Evolutionary conservation across 2,888 invertebrate species (phyloP), one percentile per base, ranked within the genome.

Genomic region (Pherbina coryleti): DNA sequence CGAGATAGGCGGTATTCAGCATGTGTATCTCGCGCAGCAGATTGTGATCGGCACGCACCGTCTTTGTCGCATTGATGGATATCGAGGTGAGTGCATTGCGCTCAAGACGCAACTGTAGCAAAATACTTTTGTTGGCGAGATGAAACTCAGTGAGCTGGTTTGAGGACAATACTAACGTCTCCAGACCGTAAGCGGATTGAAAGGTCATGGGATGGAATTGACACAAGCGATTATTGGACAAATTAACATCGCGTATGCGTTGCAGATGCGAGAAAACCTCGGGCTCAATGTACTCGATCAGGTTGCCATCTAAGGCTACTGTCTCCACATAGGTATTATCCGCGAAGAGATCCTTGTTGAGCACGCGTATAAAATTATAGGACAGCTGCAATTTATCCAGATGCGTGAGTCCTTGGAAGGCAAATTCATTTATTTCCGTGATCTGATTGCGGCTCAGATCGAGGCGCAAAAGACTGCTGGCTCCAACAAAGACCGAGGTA

Each of bases 401-500:
- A 25, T 83, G 85, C 3, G 82, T 80, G 75, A 89, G 75, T 0
- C 89, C 88, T 14, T 86, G 85, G 79, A 89, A 89, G 0, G 89
- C 85, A 78, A 85, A 85, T 64, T 87, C 87, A 73, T 86, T 88
- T 2, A 89, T 75, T 5, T 82, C 78, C 0, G 80, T 76, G 14
- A 89, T 86, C 0, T 84, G 78, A 77, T 89, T 89, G 57, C 85
- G 82, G 22, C 89, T 88, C 53, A 89, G 75, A 80, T 89, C 89
- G 66, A 89, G 79, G 0, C 89, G 84, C 82, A 88, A 84, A 34
- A 89, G 67, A 1, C 82, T 84, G 76, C 84, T 85, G 0, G 89
- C 89, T 0, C 88, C 90, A 66, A 86, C 86, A 49, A 89, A 89
- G 0, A 88, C 88, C 0, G 89, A 89, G 0, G 89, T 87, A 75